Evolutionary conservation across 2,113 vertebrate species (phyloP).

Genomic region (Mastomys natalensis): DNA sequence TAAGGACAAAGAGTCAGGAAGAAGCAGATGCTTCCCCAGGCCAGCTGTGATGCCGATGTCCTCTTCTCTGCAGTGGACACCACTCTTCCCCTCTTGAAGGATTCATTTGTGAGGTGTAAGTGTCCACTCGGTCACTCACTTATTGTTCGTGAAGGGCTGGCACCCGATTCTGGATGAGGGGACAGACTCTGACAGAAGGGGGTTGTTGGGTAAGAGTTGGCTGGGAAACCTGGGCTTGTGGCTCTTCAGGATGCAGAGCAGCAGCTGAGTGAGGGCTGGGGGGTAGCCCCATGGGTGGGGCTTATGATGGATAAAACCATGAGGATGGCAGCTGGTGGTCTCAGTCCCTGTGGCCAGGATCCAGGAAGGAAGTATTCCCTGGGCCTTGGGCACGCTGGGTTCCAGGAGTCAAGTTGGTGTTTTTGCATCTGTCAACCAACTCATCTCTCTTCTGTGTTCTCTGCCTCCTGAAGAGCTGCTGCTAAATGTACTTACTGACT

Average conservation of each 20-base stretch:
- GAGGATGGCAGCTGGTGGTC: neutral
- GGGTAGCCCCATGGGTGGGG: neutral
- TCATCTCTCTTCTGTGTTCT: neutral
- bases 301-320: neutral
- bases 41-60: neutral
- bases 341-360: neutral
- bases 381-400: neutral
- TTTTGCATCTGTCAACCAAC: neutral
- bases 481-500: neutral
- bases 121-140: neutral
- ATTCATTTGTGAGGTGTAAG: neutral
- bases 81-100: neutral
- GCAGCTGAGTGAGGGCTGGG: accelerated
- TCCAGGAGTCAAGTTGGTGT: neutral
- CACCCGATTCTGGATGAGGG: neutral
- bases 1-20: neutral
- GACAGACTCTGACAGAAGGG: neutral
- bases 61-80: neutral
- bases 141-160: neutral
- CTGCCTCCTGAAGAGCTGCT: neutral
- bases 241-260: neutral
- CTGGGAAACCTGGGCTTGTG: neutral
- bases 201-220: neutral
- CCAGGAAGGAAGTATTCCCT: neutral
- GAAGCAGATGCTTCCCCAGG: neutral